phyloP scores from a whole-genome alignment of 2,797 vertebrate genomes.

The Sebastes baramenuke region DNA sequence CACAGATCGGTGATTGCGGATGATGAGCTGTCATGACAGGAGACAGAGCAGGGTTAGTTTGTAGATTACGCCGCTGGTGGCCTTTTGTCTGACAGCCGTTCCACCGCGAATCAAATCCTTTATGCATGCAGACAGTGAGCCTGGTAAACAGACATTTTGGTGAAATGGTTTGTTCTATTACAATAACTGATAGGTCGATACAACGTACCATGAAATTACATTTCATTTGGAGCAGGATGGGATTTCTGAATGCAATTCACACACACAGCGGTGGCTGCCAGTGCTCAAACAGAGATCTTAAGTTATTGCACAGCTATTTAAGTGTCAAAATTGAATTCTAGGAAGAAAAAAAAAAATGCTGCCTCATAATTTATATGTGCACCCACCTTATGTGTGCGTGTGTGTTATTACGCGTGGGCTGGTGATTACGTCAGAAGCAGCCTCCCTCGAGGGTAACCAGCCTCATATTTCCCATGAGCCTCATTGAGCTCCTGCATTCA shows the following conservation, averaged over 20 bases:
- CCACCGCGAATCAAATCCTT: slow-evolving; percentile 58
- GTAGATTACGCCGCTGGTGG: slow-evolving; percentile 59
- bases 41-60: slow-evolving; percentile 55
- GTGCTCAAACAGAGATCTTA: slow-evolving; percentile 16
- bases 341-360: slow-evolving; percentile 2
- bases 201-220: slow-evolving; percentile 46
- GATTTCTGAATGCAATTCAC: slow-evolving; percentile 8
- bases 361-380: slow-evolving; percentile 45
- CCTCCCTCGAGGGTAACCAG: slow-evolving; percentile 47
- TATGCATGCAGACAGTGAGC: slow-evolving; percentile 49
- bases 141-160: slow-evolving; percentile 65
- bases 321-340: slow-evolving; percentile 47
- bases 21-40: slow-evolving; percentile 63
- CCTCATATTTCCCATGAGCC: slow-evolving; percentile 68
- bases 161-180: slow-evolving; percentile 46
- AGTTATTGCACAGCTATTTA: slow-evolving; percentile 40
- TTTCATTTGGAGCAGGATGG: slow-evolving; percentile 30
- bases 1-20: slow-evolving; percentile 45
- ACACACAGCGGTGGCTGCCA: slow-evolving; percentile 16
- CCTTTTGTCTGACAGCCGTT: slow-evolving; percentile 62
- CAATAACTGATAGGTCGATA: slow-evolving; percentile 56
- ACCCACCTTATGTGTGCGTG: slow-evolving; percentile 15
- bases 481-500: slow-evolving; percentile 37
- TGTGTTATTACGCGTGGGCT: slow-evolving; percentile 26
- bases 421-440: slow-evolving; percentile 61